Evolutionary conservation across 2,113 vertebrate genomes (phyloP).

Genomic region (Fulmarus glacialis): DNA sequence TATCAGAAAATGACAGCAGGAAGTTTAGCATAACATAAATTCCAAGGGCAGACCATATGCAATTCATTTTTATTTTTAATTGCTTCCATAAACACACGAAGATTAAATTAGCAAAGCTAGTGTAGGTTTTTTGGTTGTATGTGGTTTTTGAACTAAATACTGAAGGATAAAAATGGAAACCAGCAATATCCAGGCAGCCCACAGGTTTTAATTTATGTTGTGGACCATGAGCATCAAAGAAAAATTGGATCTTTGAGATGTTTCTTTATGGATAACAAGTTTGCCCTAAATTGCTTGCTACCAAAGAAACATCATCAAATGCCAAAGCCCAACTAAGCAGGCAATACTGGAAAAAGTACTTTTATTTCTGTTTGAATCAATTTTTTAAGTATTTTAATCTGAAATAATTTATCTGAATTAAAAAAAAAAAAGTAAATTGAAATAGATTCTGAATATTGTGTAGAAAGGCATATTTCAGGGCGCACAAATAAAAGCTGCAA

Average conservation of each 20-base stretch:
- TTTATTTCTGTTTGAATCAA: background rate
- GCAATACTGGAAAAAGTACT: background rate
- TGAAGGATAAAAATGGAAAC: conserved; percentile 47
- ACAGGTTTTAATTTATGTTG: conserved; percentile 19
- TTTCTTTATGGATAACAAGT: background rate
- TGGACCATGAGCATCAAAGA: background rate
- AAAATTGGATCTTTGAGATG: background rate
- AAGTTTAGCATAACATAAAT: background rate
- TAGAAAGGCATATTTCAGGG: background rate
- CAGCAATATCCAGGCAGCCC: background rate
- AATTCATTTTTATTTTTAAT: conserved; percentile 34
- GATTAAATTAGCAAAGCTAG: conserved; percentile 18
- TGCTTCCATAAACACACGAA: conserved; percentile 4
- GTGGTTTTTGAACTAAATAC: conserved; percentile 21
- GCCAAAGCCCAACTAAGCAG: background rate
- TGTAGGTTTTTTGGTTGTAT: conserved; percentile 16
- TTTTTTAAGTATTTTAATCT: background rate
- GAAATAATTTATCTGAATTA: background rate
- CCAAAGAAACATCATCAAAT: background rate
- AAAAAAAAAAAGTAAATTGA: background rate
- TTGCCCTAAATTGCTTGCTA: background rate
- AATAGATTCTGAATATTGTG: background rate
- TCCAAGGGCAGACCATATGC: background rate
- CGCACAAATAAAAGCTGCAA: background rate
- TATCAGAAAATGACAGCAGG: background rate